phyloP scores from a whole-genome alignment of 2,797 vertebrate species.

The Silurus lanzhouensis region DNA sequence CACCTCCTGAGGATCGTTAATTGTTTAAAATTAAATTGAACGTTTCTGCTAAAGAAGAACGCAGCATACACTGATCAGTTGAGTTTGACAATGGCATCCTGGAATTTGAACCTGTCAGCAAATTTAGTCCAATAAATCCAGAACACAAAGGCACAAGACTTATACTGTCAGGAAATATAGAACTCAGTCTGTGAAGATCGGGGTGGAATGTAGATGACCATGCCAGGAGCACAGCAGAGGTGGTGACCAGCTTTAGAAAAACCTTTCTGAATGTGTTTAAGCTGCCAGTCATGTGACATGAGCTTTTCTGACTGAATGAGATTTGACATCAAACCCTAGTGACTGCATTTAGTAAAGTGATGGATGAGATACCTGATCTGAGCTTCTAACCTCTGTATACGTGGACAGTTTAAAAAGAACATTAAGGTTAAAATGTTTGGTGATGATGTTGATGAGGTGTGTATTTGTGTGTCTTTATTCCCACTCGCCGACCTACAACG shows the following conservation, averaged over 20 bases:
- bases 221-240: not conserved
- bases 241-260: not conserved
- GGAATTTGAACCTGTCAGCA: not conserved
- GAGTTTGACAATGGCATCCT: not conserved
- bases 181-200: too few relatives aligned
- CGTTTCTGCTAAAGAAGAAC: not conserved
- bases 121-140: not conserved
- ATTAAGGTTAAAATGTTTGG: not conserved
- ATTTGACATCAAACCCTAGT: not conserved
- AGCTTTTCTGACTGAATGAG: not conserved
- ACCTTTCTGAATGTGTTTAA: not conserved
- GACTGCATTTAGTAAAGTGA: not conserved
- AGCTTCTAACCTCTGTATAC: not conserved
- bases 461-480: constrained; percentile 19
- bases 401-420: not conserved
- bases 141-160: not conserved
- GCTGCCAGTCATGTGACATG: not conserved
- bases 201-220: too few relatives aligned
- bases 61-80: not conserved
- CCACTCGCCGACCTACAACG: constrained; percentile 38
- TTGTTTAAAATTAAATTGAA: not conserved
- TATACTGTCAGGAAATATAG: too few relatives aligned
- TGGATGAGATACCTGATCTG: not conserved
- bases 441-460: constrained; percentile 19
- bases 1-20: not conserved